Base-by-base conservation (phyloP, 2,888 invertebrate genomes). In the Heliconius cydno region DNA sequence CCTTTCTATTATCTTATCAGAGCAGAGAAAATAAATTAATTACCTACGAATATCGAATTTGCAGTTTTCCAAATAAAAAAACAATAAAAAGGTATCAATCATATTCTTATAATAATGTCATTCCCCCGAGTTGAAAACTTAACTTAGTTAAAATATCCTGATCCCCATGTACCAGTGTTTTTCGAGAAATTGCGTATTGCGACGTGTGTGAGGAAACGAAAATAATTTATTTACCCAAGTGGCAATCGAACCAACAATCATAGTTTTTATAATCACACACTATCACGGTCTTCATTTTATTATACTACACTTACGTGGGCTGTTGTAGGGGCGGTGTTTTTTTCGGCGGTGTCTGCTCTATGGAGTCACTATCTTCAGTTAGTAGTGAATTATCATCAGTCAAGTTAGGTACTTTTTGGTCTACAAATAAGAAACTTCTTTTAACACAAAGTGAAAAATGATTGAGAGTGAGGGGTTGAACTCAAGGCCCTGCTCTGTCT, bases 371-470 rank as follows among this genome's bases (percentile, higher is more conserved):
- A 81, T 92, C 91, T 76, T 90, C 92, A 0, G 94, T 94, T 38
- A 94, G 25, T 0, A 94, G 79, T 0, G 94, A 94, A 81, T 91
- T 90, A 84, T 94, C 93, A 0, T 92, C 92, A 0, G 91, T 90
- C 34, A 92, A 0, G 30, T 90, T 88, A 0, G 82, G 72, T 5
- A 82, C 79, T 68, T 84, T 85, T 0, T 73, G 28, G 67, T 38
- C 78, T 78, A 63, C 2, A 72, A 77, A 63, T n/a, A 41, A 34
- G 19, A 34, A 57, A 52, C 19, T 28, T 46, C 28, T 60, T 60
- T 52, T 34, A 7, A 30, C 7, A 46, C 28, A 10, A 38, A 46
- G 1, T n/a, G 28, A 52, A 22, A 7, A 52, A 52, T 52, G 7
- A 52, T 52, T 7, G 19, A 7, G 22, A 7, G 52, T 22, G 52